These are phyloP conservation scores for Pterostichus madidus DNA, from an alignment of 2,888 invertebrate species.

Conservation along the genomic window DNA sequence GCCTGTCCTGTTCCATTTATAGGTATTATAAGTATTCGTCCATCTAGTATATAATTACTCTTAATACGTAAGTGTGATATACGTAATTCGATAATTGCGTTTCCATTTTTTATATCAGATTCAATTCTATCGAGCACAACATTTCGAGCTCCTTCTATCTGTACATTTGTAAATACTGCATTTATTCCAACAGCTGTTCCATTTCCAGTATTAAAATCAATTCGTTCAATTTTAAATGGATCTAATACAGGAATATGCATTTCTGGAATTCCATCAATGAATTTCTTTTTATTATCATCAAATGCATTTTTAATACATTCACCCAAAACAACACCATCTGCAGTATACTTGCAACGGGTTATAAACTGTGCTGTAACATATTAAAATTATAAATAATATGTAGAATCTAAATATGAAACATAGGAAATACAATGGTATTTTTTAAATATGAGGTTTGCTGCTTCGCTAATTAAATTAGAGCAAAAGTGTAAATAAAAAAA, in stretches of 20 bases:
- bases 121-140: slow-evolving; percentile 69
- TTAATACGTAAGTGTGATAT: slow-evolving; percentile 82
- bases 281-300: slow-evolving; percentile 34
- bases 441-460: too few relatives aligned
- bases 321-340: slow-evolving; percentile 7
- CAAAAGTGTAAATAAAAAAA: too few relatives aligned
- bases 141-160: slow-evolving; percentile 69
- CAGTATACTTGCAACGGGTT: slow-evolving; percentile 37
- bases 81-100: slow-evolving; percentile 77
- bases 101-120: slow-evolving; percentile 12
- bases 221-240: slow-evolving; percentile 69
- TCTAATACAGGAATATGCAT: slow-evolving; percentile 73
- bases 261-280: slow-evolving; percentile 72
- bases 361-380: slow-evolving; percentile 57
- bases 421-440: too few relatives aligned
- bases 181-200: slow-evolving; percentile 70
- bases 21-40: slow-evolving; percentile 85
- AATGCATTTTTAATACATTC: slow-evolving; percentile 56
- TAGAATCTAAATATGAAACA: too few relatives aligned
- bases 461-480: too few relatives aligned
- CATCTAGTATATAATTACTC: slow-evolving; percentile 82
- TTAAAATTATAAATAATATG: too few relatives aligned
- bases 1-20: slow-evolving; percentile 82
- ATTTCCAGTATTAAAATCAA: slow-evolving; percentile 71
- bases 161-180: slow-evolving; percentile 70